Evolutionary conservation across 2,113 vertebrate genomes (phyloP), one percentile per base, ranked within the genome.

Genomic region (Perca fluviatilis): DNA sequence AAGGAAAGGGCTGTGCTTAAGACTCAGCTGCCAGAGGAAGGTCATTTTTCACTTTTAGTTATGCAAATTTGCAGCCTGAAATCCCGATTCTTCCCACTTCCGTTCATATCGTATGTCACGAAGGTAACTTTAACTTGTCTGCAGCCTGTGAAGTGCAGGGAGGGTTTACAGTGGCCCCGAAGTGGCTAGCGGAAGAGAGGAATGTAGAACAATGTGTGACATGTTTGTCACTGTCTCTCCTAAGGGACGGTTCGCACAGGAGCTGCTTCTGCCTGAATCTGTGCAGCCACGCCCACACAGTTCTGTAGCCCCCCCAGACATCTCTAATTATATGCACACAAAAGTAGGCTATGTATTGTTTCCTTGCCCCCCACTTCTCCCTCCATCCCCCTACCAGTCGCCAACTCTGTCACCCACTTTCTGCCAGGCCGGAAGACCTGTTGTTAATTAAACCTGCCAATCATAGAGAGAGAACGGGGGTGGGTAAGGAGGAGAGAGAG

Each of bases 281-380:
- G 51, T 43, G 65, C 73, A 21, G 81, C 83, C 86, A 80, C 80
- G 18, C 84, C 86, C 75, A 68, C 47, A 1, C 7, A 13, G 13
- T 4, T 80, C 57, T 67, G 53, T 6, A 72, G 40, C 11, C 25
- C 74, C 74, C 78, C 87, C 88, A 90, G 84, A 89, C 88, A 71
- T 73, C 80, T 72, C 72, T 90, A 92, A 93, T 94, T 80, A 81
- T 68, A 79, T 79, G 77, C 84, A 64, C 56, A 72, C 49, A 71
- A 85, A 94, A 94, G 74, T 93, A 92, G 93, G 92, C 88, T 92
- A 93, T 64, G 86, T 58, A 90, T 94, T 94, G 90, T 92, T 84
- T 88, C 83, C 62, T 49, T 70, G 50, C 47, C 53, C 23, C 71
- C 58, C n/a, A n/a, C 54, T 43, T 43, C 5, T 60, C 6, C 60